Base-by-base conservation (phyloP, 2,888 invertebrate genomes). In the Meloe dianella region DNA sequence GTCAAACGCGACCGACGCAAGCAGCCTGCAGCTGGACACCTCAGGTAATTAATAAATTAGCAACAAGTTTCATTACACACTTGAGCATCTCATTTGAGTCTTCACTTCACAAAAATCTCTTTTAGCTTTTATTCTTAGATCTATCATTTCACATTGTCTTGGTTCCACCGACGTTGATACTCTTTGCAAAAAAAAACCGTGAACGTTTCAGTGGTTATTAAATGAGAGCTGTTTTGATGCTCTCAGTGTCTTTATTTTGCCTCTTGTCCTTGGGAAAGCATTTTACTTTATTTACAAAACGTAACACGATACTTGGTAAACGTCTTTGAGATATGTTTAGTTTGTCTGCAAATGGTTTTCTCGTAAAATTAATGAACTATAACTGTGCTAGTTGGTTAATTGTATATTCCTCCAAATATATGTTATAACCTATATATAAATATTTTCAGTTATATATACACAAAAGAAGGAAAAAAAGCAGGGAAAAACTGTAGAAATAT, bases 21-120 rank as follows among this genome's bases (percentile, higher is more conserved):
- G 87, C 89, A 76, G 84, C 87, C 4, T 88, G 88, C 62, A 87
- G 87, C 71, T 96, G 96, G 96, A 92, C 92, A 67, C 94, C 95
- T 75, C 92, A 93, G 92, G 95, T 95, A 87, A 90, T 14, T 1
- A 4, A 27, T 27, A 27, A 27, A 4, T 27, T 27, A 27, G 27
- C 27, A 27, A n/a, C n/a, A n/a, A n/a, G n/a, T n/a, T n/a, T n/a
- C n/a, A n/a, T n/a, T n/a, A n/a, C n/a, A n/a, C n/a, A n/a, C n/a
- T n/a, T n/a, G n/a, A n/a, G n/a, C n/a, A n/a, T n/a, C n/a, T n/a
- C n/a, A n/a, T n/a, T n/a, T n/a, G n/a, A n/a, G n/a, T n/a, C n/a
- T n/a, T n/a, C n/a, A n/a, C n/a, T n/a, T n/a, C n/a, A n/a, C n/a
- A n/a, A n/a, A n/a, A n/a, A n/a, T n/a, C n/a, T n/a, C n/a, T n/a